These are phyloP conservation scores for Eupithecia vulgata DNA, from an alignment of 2,888 invertebrate species.

Conservation along the genomic window DNA sequence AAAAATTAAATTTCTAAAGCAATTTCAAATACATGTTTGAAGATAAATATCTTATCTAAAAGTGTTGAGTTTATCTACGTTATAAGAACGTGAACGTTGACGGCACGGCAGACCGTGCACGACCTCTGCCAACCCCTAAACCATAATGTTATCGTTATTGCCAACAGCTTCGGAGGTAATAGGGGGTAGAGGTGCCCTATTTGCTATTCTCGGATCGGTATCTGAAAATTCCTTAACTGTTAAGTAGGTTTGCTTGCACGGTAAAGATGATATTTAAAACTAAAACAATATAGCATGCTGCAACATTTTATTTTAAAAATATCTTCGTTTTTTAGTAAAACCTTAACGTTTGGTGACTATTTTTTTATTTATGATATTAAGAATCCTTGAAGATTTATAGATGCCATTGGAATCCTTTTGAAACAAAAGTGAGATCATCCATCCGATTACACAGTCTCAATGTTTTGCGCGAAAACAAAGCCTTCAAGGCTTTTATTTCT, in stretches of 20 bases:
- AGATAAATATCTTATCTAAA: background rate
- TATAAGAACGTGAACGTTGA: conserved; percentile 23
- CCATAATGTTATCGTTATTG: conserved; percentile 37
- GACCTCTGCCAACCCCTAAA: conserved; percentile 30
- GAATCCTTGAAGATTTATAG: background rate
- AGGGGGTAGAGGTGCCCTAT: conserved; percentile 21
- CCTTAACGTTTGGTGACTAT: background rate
- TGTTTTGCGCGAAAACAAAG: conserved; percentile 10
- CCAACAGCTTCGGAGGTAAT: conserved; percentile 27
- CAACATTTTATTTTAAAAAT: background rate
- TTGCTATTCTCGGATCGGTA: conserved; percentile 26
- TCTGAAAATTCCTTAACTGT: conserved; percentile 11
- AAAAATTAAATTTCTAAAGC: conserved; percentile 20
- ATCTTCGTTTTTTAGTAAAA: background rate
- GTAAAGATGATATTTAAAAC: background rate
- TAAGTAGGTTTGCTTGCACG: background rate
- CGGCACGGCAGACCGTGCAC: conserved; percentile 22
- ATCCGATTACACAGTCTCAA: conserved; percentile 3
- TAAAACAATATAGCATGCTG: background rate
- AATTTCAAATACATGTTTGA: conserved; percentile 17
- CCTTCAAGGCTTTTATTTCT: conserved; percentile 5
- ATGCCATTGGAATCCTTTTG: background rate
- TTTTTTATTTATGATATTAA: no score
- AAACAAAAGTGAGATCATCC: conserved; percentile 3
- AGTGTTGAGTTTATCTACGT: conserved; percentile 26